phyloP scores from a whole-genome alignment of 2,113 vertebrate species.

The Hydrochoerus hydrochaeris region DNA sequence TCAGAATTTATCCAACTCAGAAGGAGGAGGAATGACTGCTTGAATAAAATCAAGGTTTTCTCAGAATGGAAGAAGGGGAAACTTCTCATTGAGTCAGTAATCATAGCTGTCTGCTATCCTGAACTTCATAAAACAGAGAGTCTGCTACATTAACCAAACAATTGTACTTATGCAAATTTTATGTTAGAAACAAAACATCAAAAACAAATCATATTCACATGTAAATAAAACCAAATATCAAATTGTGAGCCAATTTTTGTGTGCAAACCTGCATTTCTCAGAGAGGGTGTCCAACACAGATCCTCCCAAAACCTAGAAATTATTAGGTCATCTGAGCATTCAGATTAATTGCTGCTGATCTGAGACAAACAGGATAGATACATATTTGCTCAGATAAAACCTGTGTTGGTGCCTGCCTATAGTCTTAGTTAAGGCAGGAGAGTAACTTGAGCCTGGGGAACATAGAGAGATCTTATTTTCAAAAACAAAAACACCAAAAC shows the following conservation, averaged over 20 bases:
- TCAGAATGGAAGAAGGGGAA: neutral
- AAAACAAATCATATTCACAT: slow-evolving; percentile 38
- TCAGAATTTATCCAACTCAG: neutral
- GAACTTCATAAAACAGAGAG: neutral
- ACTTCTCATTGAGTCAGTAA: neutral
- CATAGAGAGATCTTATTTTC: neutral
- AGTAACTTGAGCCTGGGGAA: neutral
- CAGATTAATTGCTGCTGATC: slow-evolving; percentile 58
- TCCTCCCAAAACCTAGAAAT: slow-evolving; percentile 19
- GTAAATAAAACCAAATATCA: slow-evolving; percentile 54
- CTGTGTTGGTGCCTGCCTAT: neutral
- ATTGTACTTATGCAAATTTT: slow-evolving; percentile 48
- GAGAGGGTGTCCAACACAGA: neutral
- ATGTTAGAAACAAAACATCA: slow-evolving; percentile 36
- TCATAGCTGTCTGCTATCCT: neutral
- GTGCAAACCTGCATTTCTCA: slow-evolving; percentile 34
- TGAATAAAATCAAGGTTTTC: neutral
- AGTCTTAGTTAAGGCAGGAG: neutral
- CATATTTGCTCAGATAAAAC: slow-evolving; percentile 51
- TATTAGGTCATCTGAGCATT: slow-evolving; percentile 45
- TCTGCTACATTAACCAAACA: slow-evolving; percentile 1
- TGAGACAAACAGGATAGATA: slow-evolving; percentile 60
- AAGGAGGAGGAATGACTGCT: neutral
- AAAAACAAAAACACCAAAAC: neutral
- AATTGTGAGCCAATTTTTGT: neutral